These are phyloP conservation scores for Hemicentrotus pulcherrimus DNA, from an alignment of 35 echinoderm and acorn worm genomes.

Conservation along the genomic window DNA sequence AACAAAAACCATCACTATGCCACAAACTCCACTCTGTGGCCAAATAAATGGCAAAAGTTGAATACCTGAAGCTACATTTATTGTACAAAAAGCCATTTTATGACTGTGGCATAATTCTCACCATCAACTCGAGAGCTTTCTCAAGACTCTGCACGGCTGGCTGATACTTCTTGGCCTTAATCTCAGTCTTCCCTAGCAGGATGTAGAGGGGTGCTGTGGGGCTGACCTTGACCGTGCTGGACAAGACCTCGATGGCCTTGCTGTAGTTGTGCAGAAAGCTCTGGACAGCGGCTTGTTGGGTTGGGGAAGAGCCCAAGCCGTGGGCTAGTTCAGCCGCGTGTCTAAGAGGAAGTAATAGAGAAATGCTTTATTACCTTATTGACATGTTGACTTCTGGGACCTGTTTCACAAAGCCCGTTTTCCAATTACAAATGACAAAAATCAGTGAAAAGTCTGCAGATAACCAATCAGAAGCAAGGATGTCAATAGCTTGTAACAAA, in stretches of 20 bases:
- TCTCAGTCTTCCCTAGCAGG: conserved; percentile 98
- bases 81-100: too few species aligned
- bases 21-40: too few species aligned
- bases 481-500: too few species aligned
- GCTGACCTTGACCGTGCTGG: conserved; percentile 68
- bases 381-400: too few species aligned
- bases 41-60: too few species aligned
- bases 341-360: conserved; percentile 34
- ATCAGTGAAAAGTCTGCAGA: too few species aligned
- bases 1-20: too few species aligned
- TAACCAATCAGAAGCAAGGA: too few species aligned
- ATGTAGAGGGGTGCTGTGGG: conserved; percentile 88
- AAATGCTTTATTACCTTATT: too few species aligned
- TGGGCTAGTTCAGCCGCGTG: conserved; percentile 97
- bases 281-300: conserved; percentile 96
- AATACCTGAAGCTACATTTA: too few species aligned
- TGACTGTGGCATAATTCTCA: background rate
- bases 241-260: conserved; percentile 84
- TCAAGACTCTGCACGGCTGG: conserved; percentile 91
- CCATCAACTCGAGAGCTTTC: conserved; percentile 95
- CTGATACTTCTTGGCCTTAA: conserved; percentile 89
- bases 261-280: conserved; percentile 95
- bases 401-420: too few species aligned
- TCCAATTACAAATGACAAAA: too few species aligned
- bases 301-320: conserved; percentile 87